Percentiles rank a stretch among this genome's conserved stretches.
Evolutionary conservation across 1,140 invertebrate genomes (phyloP).

Genomic region (Neotoxoptera formosana): DNA sequence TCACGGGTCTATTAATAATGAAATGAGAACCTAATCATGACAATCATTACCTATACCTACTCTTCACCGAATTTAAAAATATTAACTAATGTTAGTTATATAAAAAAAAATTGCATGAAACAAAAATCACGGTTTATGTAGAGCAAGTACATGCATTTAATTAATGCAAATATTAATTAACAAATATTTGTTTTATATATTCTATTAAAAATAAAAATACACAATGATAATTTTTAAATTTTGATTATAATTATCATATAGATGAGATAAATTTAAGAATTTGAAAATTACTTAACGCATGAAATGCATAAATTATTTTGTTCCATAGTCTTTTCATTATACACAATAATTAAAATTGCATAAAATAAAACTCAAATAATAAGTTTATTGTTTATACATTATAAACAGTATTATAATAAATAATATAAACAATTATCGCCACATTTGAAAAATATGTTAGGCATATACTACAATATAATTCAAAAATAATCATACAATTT

Average conservation of each 20-base stretch:
- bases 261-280: not conserved
- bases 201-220: not conserved
- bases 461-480: not conserved
- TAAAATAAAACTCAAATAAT: not conserved
- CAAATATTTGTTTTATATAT: not conserved
- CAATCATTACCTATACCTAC: not conserved
- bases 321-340: conserved; percentile 16
- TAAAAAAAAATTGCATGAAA: not conserved
- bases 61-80: not conserved
- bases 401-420: not conserved
- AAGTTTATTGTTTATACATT: not conserved
- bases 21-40: not conserved
- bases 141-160: not conserved
- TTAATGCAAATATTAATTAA: not conserved
- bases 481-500: not conserved
- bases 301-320: conserved; percentile 1
- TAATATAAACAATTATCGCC: not conserved
- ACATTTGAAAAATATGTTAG: not conserved
- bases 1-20: not conserved
- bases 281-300: not conserved
- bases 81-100: not conserved
- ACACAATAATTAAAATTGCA: conserved; percentile 5
- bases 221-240: not conserved
- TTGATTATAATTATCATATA: not conserved
- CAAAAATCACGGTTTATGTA: not conserved